Base-by-base conservation (phyloP, 2,113 vertebrate species). In the Gadus macrocephalus region DNA sequence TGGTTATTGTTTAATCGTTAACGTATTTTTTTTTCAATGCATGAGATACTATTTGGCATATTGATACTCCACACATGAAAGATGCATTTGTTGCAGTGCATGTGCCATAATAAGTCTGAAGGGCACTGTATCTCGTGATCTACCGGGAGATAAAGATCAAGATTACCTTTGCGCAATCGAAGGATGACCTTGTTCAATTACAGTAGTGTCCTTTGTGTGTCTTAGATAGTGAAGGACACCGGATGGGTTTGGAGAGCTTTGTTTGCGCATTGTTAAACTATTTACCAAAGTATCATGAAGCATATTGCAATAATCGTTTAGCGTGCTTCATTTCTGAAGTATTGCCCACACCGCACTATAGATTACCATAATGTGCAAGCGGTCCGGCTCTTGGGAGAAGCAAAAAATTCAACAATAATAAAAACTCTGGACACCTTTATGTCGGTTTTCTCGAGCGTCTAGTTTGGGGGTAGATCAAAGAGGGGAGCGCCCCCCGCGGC, bases 201-300 rank as follows among this genome's bases (percentile, higher is more conserved):
- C 83, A 81, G 86, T 87, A 86, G 83, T 84, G 83, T 89, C 87
- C 15, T 9, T n/a, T 83, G 84, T 81, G 80, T 89, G 78, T 77
- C 85, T 87, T 79, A 89, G 87, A 90, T 89, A 84, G 70, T 56
- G 81, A 71, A 78, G 74, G 83, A 70, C 71, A 81, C 64, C 59
- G 69, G 61, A 58, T 71, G 74, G 78, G 70, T 61, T 83, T 75
- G 66, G 74, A 72, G 53, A 42, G 42, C 20, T 77, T 72, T 49
- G 35, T 31, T 49, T n/a, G 62, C 35, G 74, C 59, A 71, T 58
- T 68, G 65, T 68, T 65, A 38, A 49, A 53, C 20, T 19, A 38
- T 60, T 42, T 14, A 14, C 12, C 15, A 31, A 9, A 25, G 15
- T 49, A 49, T 49, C 42, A 49, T 49, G 42, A 14, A 49, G 42